phyloP scores from a whole-genome alignment of 2,888 invertebrate species.

The Erynnis tages region DNA sequence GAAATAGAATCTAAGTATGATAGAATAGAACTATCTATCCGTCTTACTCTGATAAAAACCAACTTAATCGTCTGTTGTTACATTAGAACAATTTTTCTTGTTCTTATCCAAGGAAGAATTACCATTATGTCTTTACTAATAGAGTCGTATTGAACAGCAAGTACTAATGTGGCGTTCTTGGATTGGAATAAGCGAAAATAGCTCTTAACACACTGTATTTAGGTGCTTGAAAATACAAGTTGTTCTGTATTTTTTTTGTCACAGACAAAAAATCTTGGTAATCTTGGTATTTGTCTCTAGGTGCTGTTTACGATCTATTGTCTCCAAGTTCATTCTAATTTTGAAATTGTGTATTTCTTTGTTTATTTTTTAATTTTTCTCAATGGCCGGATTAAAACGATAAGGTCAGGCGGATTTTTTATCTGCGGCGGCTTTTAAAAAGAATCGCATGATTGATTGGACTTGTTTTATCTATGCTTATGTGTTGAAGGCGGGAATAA shows the following conservation, averaged over 20 bases:
- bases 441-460: constrained; percentile 29
- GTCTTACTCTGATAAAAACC: constrained; percentile 45
- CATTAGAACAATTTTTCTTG: not conserved
- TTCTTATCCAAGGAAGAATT: constrained; percentile 28
- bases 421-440: constrained; percentile 22
- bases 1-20: constrained; percentile 38
- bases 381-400: constrained; percentile 26
- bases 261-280: constrained; percentile 63
- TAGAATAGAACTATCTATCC: constrained; percentile 36
- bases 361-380: constrained; percentile 28
- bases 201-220: constrained; percentile 9
- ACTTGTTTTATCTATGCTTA: constrained; percentile 24
- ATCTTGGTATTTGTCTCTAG: constrained; percentile 67
- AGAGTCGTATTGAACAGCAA: constrained; percentile 3
- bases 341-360: constrained; percentile 14
- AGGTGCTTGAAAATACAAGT: constrained; percentile 23
- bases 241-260: constrained; percentile 45
- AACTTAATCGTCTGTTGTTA: constrained; percentile 16
- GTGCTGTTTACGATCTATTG: constrained; percentile 68
- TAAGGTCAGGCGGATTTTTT: constrained; percentile 30
- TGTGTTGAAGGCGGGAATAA: constrained; percentile 18
- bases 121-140: not conserved
- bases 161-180: not conserved
- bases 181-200: not conserved
- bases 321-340: constrained; percentile 41